Base-by-base conservation (phyloP, 2,888 invertebrate species). In the Lasioglossum leucozonium region DNA sequence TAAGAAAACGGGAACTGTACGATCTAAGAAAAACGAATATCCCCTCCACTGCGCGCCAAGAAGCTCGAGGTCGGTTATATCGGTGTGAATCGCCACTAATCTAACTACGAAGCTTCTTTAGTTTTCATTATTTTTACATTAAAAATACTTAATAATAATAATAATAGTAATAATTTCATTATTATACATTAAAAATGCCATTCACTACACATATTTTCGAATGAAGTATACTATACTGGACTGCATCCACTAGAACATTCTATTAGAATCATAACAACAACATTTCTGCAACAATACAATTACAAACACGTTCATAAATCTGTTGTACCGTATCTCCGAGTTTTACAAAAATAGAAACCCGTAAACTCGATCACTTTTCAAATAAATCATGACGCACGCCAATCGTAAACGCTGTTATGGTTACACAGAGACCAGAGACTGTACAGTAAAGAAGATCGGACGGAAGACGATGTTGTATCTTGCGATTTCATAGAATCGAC, bases 391-490 rank as follows among this genome's bases (percentile, higher is more conserved):
- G 22, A 26, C 13, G 26, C 72, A 8, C 47, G 22, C 26, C n/a
- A 65, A 69, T 34, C 76, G 10, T 82, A 84, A 72, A 79, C 37
- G 37, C 34, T 65, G 55, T 76, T 74, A 85, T 65, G 65, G 37
- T 55, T 13, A 4, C 26, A 34, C 34, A 47, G 55, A 47, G 34
- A 34, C 69, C 58, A 67, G 77, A 58, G 77, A 75, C 58, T 40
- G 18, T 65, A 4, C 30, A 5, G 30, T 51, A 18, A 2, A 71
- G 44, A 71, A 77, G 62, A 47, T 65, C 34, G 22, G 30, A 30
- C 4, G 71, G 30, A 13, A 26, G n/a, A 71, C 71, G 67, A 65
- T 77, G 42, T 79, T 34, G 40, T 72, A 77, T 77, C 55, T 51
- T 4, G 3, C n/a, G 37, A 76, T 81, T 82, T 69, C 37, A 40